Evolutionary conservation across 2,888 invertebrate species (phyloP).

Genomic region (Noctua comes): DNA sequence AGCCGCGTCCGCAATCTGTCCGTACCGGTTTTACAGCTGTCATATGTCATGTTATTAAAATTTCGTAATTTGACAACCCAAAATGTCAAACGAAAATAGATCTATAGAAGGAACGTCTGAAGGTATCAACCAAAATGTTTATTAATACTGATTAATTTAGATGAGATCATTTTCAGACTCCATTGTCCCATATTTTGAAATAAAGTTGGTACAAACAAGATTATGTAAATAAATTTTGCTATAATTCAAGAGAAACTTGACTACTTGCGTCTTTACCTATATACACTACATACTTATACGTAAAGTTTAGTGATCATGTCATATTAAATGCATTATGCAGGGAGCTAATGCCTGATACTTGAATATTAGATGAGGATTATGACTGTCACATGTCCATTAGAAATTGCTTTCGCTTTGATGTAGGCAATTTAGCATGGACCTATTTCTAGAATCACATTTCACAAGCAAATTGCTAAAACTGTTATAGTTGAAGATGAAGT

Average conservation of each 20-base stretch:
- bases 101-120: not conserved
- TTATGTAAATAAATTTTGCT: not conserved
- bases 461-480: slow-evolving; percentile 10
- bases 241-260: slow-evolving; percentile 10
- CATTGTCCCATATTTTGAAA: not conserved
- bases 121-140: not conserved
- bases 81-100: not conserved
- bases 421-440: slow-evolving; percentile 1
- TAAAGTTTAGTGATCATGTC: slow-evolving; percentile 40
- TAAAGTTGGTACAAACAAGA: not conserved
- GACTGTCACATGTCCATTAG: slow-evolving; percentile 44
- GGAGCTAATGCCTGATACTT: slow-evolving; percentile 46
- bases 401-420: slow-evolving; percentile 36
- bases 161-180: not conserved
- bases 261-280: slow-evolving; percentile 10
- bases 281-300: not conserved
- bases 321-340: slow-evolving; percentile 41
- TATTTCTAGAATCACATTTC: slow-evolving; percentile 33
- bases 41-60: not conserved
- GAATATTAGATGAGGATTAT: slow-evolving; percentile 56
- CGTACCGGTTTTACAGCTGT: not conserved
- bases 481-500: not conserved
- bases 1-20: not conserved
- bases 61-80: not conserved
- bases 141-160: not conserved